Conservation (phyloP, 1,140 invertebrate genomes). For the Penaeus japonicus region DNA sequence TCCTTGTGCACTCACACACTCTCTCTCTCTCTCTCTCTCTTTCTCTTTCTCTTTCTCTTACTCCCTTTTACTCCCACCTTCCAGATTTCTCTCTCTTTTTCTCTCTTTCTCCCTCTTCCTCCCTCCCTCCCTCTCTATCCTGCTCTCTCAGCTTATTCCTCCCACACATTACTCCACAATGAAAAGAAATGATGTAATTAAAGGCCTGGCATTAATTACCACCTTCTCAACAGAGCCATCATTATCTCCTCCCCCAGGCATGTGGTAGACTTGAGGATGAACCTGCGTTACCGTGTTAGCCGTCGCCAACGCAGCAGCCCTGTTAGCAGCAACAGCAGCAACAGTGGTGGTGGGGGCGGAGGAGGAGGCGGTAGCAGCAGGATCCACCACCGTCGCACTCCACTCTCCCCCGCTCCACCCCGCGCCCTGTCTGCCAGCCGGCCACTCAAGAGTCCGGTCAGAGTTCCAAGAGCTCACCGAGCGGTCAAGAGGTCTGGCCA, state of each 20-base stretch:
- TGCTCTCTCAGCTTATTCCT: neutral
- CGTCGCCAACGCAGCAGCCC: slow-evolving; percentile 51
- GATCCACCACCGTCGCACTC: slow-evolving; percentile 41
- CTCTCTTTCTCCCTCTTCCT: neutral
- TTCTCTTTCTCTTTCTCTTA: neutral
- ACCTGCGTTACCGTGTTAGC: slow-evolving; percentile 54
- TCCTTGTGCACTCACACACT: too few species aligned
- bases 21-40: neutral
- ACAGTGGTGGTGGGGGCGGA: slow-evolving; percentile 45
- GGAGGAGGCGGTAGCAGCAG: slow-evolving; percentile 21
- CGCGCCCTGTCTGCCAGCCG: neutral
- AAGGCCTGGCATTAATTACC: neutral
- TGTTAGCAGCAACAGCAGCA: slow-evolving; percentile 49
- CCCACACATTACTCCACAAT: neutral
- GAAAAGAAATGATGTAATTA: neutral
- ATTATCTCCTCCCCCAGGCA: neutral
- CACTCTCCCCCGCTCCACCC: slow-evolving; percentile 35
- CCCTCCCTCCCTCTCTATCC: neutral
- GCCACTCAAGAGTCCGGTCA: slow-evolving; percentile 25
- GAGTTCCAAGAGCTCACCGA: slow-evolving; percentile 35
- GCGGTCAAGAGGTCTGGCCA: slow-evolving; percentile 30
- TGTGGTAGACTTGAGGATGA: slow-evolving; percentile 49
- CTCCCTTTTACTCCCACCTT: neutral
- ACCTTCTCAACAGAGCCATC: neutral
- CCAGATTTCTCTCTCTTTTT: neutral